phyloP scores from a whole-genome alignment of 1,140 invertebrate genomes.

The Oedothorax gibbosus region DNA sequence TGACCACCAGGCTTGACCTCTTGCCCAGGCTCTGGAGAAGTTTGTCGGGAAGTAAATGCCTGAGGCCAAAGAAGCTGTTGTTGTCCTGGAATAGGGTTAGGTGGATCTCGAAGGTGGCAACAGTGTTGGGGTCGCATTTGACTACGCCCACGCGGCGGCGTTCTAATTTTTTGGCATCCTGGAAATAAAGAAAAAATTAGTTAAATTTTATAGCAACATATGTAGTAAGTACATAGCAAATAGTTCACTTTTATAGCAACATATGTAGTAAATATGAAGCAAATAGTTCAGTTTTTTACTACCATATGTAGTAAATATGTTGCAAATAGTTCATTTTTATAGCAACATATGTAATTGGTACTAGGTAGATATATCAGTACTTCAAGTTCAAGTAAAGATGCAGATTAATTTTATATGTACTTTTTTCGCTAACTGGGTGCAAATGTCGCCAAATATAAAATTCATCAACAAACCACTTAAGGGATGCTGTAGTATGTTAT shows the following conservation, averaged over 20 bases:
- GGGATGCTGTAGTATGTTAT: too few species aligned
- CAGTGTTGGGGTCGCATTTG: slow-evolving; percentile 83
- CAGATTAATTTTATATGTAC: too few species aligned
- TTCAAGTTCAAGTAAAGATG: too few species aligned
- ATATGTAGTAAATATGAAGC: slow-evolving; percentile 1
- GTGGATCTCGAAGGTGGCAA: slow-evolving; percentile 87
- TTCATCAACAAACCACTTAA: too few species aligned
- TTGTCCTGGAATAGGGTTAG: slow-evolving; percentile 84
- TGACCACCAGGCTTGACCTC: slow-evolving; percentile 85
- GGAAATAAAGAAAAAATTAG: background rate
- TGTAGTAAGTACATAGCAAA: background rate
- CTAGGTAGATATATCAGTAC: too few species aligned
- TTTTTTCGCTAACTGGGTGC: too few species aligned
- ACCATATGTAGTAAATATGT: slow-evolving; percentile 4
- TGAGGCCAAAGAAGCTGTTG: slow-evolving; percentile 80
- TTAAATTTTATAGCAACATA: slow-evolving; percentile 5
- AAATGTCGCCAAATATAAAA: too few species aligned
- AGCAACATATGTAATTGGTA: slow-evolving; percentile 5
- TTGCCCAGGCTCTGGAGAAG: slow-evolving; percentile 79
- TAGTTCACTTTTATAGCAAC: background rate
- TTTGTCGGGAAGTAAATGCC: slow-evolving; percentile 70
- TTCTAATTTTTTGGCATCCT: slow-evolving; percentile 50
- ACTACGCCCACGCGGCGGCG: slow-evolving; percentile 75
- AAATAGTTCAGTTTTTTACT: background rate
- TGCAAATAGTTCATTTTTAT: background rate